phyloP scores from a whole-genome alignment of 2,113 vertebrate species.

The Protobothrops flavoviridis region DNA sequence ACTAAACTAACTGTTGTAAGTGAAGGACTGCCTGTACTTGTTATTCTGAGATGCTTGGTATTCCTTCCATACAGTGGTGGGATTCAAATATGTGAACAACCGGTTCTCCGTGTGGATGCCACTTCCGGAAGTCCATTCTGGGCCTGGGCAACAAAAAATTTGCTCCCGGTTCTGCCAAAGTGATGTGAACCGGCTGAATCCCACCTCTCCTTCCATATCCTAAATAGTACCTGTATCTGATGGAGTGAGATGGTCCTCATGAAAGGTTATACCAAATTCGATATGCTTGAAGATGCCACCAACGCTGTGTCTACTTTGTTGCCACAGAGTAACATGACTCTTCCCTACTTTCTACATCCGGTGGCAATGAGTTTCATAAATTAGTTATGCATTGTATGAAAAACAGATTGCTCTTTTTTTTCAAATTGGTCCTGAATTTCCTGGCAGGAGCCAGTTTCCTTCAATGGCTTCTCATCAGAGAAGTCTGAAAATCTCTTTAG shows the following conservation, averaged over 20 bases:
- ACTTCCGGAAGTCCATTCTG: too few relatives aligned
- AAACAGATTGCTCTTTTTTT: not conserved
- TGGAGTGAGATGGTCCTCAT: not conserved
- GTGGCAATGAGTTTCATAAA: not conserved
- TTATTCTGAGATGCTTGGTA: not conserved
- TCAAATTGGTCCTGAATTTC: not conserved
- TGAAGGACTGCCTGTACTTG: not conserved
- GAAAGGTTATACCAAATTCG: not conserved
- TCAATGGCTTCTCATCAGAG: not conserved
- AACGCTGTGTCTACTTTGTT: not conserved
- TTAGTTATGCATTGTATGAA: not conserved
- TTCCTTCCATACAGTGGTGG: not conserved
- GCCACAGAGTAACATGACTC: not conserved
- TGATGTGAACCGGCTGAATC: too few relatives aligned
- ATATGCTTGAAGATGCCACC: not conserved
- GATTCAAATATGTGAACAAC: too few relatives aligned
- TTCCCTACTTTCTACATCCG: not conserved
- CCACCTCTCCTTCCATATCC: too few relatives aligned
- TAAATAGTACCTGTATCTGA: not conserved
- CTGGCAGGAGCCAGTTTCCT: not conserved
- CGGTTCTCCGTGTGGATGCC: too few relatives aligned
- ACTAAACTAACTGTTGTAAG: not conserved
- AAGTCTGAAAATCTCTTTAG: not conserved
- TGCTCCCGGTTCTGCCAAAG: too few relatives aligned
- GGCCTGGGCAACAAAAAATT: too few relatives aligned